Evolutionary conservation across 2,797 vertebrate genomes (phyloP).

Genomic region (Phoxinus dragarum): DNA sequence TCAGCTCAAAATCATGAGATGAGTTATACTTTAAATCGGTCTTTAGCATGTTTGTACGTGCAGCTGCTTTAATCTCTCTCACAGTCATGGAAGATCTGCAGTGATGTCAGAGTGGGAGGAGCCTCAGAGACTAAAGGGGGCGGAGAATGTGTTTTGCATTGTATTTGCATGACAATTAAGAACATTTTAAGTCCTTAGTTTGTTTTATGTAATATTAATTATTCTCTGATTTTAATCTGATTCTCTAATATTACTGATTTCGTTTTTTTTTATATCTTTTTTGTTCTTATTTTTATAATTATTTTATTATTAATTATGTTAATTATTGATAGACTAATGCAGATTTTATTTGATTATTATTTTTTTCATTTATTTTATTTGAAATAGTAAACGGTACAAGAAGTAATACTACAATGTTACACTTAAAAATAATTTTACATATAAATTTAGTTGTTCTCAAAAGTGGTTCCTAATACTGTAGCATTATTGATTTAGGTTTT

Average conservation of each 20-base stretch:
- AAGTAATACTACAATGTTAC: neutral
- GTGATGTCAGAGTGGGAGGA: slow-evolving; percentile 14
- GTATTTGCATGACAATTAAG: neutral
- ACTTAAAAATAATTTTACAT: neutral
- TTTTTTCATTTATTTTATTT: too few species aligned
- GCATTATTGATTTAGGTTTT: neutral
- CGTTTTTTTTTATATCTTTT: too few species aligned
- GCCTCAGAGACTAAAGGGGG: neutral
- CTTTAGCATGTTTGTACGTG: too few species aligned
- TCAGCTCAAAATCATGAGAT: neutral
- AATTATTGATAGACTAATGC: neutral
- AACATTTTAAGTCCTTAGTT: neutral
- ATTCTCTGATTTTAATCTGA: neutral
- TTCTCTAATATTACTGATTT: neutral
- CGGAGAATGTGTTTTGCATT: neutral
- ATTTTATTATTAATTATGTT: too few species aligned
- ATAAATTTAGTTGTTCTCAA: neutral
- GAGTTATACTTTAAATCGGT: too few species aligned
- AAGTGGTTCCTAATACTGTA: neutral
- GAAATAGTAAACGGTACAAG: neutral
- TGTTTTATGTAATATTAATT: neutral
- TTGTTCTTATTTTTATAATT: too few species aligned
- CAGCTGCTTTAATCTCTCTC: neutral
- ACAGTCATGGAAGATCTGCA: neutral
- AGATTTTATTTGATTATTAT: neutral